Conservation (phyloP, 2,797 vertebrate genomes). For the Amniataba percoides region DNA sequence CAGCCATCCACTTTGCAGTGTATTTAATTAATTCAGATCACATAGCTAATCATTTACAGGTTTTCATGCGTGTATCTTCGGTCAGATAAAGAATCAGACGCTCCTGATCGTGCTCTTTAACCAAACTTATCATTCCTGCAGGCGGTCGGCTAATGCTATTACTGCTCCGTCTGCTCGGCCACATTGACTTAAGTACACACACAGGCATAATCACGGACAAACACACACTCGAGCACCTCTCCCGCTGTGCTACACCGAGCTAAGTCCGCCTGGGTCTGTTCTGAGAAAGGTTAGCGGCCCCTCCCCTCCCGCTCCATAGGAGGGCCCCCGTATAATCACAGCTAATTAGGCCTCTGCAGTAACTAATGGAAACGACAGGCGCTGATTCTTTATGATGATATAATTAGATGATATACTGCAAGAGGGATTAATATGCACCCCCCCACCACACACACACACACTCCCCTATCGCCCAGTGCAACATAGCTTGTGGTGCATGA, state of each 20-base stretch:
- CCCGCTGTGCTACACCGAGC: conserved; percentile 23
- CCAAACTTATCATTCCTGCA: conserved; percentile 45
- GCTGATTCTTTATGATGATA: conserved; percentile 10
- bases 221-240: background rate
- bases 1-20: background rate
- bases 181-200: conserved; percentile 24
- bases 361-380: conserved; percentile 45
- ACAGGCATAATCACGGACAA: background rate
- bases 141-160: conserved; percentile 61
- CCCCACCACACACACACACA: no score
- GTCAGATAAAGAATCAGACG: background rate
- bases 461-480: background rate
- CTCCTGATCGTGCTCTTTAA: conserved; percentile 41
- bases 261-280: conserved; percentile 28
- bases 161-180: conserved; percentile 54
- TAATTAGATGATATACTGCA: conserved; percentile 35
- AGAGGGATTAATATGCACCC: background rate
- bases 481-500: conserved; percentile 7
- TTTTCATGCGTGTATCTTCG: background rate
- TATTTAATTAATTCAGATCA: background rate
- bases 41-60: background rate
- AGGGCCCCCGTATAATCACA: conserved; percentile 39
- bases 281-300: conserved; percentile 32
- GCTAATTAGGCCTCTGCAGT: conserved; percentile 48
- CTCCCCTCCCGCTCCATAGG: conserved; percentile 17